Percentiles rank a stretch among this genome's conserved stretches.
Conservation (phyloP, 1,140 invertebrate species). For the Drosophila erecta region DNA sequence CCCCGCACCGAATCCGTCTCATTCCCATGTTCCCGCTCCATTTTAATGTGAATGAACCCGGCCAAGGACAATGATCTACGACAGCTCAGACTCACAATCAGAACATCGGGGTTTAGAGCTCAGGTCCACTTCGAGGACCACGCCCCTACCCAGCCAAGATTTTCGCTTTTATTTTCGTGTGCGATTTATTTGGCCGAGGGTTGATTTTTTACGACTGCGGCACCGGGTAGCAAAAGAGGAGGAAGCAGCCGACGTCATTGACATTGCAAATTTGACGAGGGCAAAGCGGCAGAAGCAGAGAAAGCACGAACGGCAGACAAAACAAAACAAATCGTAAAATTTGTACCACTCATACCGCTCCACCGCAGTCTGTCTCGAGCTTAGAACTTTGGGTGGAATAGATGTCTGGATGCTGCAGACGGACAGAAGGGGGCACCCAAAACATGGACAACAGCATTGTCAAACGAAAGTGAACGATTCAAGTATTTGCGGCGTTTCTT, state of each 20-base stretch:
- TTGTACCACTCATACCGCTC: conserved; percentile 4
- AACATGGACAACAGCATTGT: conserved; percentile 21
- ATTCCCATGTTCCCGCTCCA: neutral
- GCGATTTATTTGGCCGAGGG: conserved; percentile 75
- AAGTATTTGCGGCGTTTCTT: conserved; percentile 21
- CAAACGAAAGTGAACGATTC: conserved; percentile 60
- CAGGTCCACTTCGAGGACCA: conserved; percentile 36
- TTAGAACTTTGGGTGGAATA: conserved; percentile 24
- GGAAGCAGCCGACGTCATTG: conserved; percentile 61
- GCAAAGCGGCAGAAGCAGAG: conserved; percentile 25
- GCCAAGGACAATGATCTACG: conserved; percentile 83
- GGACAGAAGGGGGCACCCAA: conserved; percentile 29
- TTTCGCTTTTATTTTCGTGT: conserved; percentile 48
- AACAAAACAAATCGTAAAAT: conserved; percentile 80
- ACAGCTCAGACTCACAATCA: conserved; percentile 27
- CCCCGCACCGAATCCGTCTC: neutral
- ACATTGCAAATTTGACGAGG: conserved; percentile 71
- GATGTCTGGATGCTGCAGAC: conserved; percentile 43
- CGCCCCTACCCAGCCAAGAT: conserved; percentile 29
- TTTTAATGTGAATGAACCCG: conserved; percentile 81
- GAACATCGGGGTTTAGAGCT: conserved; percentile 15
- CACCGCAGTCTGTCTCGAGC: neutral
- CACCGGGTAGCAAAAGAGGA: conserved; percentile 16
- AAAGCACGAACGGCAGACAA: conserved; percentile 33
- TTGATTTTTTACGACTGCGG: conserved; percentile 73